Conservation (phyloP, 2,888 invertebrate species). For the Boloria selene region DNA sequence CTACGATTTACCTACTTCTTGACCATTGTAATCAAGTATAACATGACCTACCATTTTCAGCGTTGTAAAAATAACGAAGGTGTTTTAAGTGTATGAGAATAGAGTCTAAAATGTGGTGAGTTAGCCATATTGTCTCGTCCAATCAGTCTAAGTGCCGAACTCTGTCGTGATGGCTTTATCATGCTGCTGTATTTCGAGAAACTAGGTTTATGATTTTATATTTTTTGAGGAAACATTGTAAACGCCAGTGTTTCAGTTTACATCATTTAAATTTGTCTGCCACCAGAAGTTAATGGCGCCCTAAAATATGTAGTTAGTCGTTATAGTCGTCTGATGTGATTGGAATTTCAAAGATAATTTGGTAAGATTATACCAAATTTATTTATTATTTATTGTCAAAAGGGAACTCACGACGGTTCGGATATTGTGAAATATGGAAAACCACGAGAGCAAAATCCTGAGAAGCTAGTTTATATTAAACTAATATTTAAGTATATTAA, state of each 20-base stretch:
- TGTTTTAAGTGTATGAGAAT: conserved; percentile 2
- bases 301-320: conserved; percentile 14
- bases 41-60: conserved; percentile 47
- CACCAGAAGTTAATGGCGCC: conserved; percentile 4
- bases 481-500: no score
- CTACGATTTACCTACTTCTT: conserved; percentile 74
- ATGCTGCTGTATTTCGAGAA: conserved; percentile 21
- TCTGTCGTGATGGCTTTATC: conserved; percentile 34
- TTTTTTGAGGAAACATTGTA: conserved; percentile 41
- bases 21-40: conserved; percentile 52
- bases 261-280: conserved; percentile 10
- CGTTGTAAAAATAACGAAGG: background rate
- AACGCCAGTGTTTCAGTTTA: conserved; percentile 50
- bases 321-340: conserved; percentile 5
- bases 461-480: no score
- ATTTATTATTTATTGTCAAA: no score
- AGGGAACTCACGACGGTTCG: background rate
- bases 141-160: conserved; percentile 38
- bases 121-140: conserved; percentile 19
- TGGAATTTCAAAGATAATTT: background rate
- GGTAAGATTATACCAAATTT: no score
- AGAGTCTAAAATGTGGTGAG: conserved; percentile 23
- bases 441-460: no score
- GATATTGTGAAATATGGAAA: no score
- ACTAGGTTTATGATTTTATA: conserved; percentile 22